These are phyloP conservation scores for Ctena decussata DNA, from an alignment of 2,888 invertebrate genomes.

Conservation along the genomic window DNA sequence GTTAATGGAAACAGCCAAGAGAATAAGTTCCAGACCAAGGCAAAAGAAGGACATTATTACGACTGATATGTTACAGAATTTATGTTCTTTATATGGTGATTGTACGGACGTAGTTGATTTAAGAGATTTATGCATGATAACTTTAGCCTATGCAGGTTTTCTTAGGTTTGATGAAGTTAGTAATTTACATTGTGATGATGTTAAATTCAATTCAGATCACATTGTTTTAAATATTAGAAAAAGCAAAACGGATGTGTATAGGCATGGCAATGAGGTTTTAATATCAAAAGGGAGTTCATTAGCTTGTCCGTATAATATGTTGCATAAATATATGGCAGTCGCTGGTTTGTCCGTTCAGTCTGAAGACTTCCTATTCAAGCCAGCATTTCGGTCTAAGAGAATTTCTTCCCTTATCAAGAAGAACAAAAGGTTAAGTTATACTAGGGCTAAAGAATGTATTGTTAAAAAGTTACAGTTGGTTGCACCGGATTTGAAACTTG, in stretches of 20 bases:
- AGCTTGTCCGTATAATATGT: slow-evolving; percentile 34
- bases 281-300: slow-evolving; percentile 23
- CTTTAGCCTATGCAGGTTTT: slow-evolving; percentile 23
- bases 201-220: slow-evolving; percentile 23
- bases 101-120: slow-evolving; percentile 3
- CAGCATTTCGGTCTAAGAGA: slow-evolving; percentile 13
- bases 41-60: slow-evolving; percentile 40
- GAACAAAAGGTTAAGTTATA: slow-evolving; percentile 34
- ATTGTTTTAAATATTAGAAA: slow-evolving; percentile 17
- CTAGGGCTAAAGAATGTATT: slow-evolving; percentile 28
- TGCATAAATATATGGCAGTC: slow-evolving; percentile 26
- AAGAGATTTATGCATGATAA: slow-evolving; percentile 17
- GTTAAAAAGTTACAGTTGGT: slow-evolving; percentile 25
- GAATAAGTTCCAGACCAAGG: slow-evolving; percentile 32
- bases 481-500: slow-evolving; percentile 7
- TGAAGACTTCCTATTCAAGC: slow-evolving; percentile 38
- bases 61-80: slow-evolving; percentile 24
- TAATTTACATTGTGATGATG: slow-evolving; percentile 26
- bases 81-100: slow-evolving; percentile 21
- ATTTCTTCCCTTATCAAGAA: neutral
- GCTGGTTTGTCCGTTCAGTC: slow-evolving; percentile 2
- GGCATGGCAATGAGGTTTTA: slow-evolving; percentile 18
- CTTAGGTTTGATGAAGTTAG: slow-evolving; percentile 15
- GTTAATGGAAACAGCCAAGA: slow-evolving; percentile 36
- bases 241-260: slow-evolving; percentile 40